Evolutionary conservation across 2,113 vertebrate species (phyloP).

Genomic region (Chaenocephalus aceratus): DNA sequence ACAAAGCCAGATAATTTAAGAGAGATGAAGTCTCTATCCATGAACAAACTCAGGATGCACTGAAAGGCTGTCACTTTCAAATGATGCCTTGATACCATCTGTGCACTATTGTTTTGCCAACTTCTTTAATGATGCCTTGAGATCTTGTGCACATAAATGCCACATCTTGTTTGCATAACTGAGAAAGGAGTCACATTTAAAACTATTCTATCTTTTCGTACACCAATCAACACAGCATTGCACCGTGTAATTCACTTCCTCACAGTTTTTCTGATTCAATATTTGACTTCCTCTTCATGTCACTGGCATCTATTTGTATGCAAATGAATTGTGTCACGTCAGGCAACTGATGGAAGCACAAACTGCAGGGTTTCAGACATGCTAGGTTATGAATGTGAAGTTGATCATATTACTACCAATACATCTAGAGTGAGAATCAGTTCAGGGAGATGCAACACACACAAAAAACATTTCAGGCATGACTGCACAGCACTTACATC

Average conservation of each 20-base stretch:
- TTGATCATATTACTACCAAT: constrained; percentile 11
- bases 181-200: constrained; percentile 16
- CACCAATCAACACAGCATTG: constrained; percentile 37
- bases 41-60: constrained; percentile 9
- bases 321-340: constrained; percentile 49
- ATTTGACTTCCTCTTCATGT: constrained; percentile 42
- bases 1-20: constrained; percentile 8
- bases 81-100: constrained; percentile 40
- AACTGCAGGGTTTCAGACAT: constrained; percentile 26
- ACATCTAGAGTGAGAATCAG: background rate
- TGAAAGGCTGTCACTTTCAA: constrained; percentile 36
- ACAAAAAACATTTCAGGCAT: background rate
- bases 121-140: constrained; percentile 24
- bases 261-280: constrained; percentile 4
- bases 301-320: constrained; percentile 54
- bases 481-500: background rate
- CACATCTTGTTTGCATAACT: constrained; percentile 34
- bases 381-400: constrained; percentile 38
- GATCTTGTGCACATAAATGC: constrained; percentile 42
- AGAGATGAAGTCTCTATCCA: constrained; percentile 3
- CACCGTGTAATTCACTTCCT: constrained; percentile 40
- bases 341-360: constrained; percentile 29
- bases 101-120: constrained; percentile 26
- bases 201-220: constrained; percentile 27
- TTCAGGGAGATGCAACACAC: background rate